phyloP scores from a whole-genome alignment of 64 coral and sea anemone species.

The Platygyra sinensis region DNA sequence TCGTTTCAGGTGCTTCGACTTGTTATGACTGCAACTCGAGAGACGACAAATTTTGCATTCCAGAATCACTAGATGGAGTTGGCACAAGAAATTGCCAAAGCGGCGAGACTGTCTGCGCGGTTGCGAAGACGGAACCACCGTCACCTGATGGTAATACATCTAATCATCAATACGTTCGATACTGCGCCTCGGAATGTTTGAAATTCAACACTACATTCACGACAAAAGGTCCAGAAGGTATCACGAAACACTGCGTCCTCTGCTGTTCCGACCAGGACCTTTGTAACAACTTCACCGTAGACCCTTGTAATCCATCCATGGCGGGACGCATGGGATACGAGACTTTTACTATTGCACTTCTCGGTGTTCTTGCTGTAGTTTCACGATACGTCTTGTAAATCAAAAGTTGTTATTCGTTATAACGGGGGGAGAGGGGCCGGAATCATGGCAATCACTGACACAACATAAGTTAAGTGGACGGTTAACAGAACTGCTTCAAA shows the following conservation, averaged over 20 bases:
- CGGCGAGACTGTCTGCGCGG: not conserved
- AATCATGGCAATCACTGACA: no score
- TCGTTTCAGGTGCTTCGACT: not conserved
- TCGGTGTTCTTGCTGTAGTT: not conserved
- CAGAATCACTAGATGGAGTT: not conserved
- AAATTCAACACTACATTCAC: not conserved
- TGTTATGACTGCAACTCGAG: slow-evolving; percentile 27
- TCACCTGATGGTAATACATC: slow-evolving; percentile 5
- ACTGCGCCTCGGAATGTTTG: not conserved
- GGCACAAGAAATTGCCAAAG: not conserved
- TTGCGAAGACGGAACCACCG: slow-evolving; percentile 17
- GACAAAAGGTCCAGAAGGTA: not conserved
- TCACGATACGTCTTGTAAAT: no score
- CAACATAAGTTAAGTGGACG: no score
- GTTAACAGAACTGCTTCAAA: no score
- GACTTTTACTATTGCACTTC: not conserved
- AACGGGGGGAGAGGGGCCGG: no score
- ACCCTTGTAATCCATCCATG: slow-evolving; percentile 31
- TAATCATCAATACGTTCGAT: slow-evolving; percentile 15
- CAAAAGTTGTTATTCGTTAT: no score
- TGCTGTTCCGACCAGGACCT: slow-evolving; percentile 2
- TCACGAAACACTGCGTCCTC: slow-evolving; percentile 5
- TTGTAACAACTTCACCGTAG: slow-evolving; percentile 10
- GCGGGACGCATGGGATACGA: not conserved
- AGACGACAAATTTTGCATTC: not conserved